These are phyloP conservation scores for Strigamia transsilvanica DNA, from an alignment of 2,888 invertebrate genomes.

Conservation along the genomic window DNA sequence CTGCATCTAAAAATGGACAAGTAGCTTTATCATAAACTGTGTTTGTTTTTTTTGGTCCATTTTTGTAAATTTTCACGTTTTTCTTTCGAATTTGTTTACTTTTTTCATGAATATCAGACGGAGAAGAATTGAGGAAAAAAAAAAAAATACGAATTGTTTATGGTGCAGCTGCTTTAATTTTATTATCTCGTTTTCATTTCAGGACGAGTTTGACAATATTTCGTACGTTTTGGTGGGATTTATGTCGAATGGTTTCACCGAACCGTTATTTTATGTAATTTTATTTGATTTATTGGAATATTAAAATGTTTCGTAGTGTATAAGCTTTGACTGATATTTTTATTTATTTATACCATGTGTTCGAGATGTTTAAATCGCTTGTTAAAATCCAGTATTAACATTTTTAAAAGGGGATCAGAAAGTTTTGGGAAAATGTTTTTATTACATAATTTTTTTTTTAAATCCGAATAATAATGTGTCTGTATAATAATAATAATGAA, in stretches of 20 bases:
- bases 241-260: not conserved
- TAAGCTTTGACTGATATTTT: not conserved
- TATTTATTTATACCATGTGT: not conserved
- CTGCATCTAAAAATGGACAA: not conserved
- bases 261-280: not conserved
- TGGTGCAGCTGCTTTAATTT: slow-evolving; percentile 1
- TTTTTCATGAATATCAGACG: not conserved
- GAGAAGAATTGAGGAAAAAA: not conserved
- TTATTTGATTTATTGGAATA: not conserved
- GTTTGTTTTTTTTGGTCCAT: not conserved
- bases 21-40: not conserved
- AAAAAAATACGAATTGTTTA: not conserved
- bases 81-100: not conserved
- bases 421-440: too few relatives aligned
- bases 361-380: not conserved
- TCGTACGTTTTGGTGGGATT: not conserved
- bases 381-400: too few relatives aligned
- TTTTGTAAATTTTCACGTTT: not conserved
- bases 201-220: not conserved
- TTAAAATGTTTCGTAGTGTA: not conserved
- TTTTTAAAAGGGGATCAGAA: too few relatives aligned
- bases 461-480: too few relatives aligned
- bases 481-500: too few relatives aligned
- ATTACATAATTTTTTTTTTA: too few relatives aligned
- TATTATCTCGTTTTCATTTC: not conserved